phyloP scores from a whole-genome alignment of 2,113 vertebrate genomes.

The Aegypius monachus region DNA sequence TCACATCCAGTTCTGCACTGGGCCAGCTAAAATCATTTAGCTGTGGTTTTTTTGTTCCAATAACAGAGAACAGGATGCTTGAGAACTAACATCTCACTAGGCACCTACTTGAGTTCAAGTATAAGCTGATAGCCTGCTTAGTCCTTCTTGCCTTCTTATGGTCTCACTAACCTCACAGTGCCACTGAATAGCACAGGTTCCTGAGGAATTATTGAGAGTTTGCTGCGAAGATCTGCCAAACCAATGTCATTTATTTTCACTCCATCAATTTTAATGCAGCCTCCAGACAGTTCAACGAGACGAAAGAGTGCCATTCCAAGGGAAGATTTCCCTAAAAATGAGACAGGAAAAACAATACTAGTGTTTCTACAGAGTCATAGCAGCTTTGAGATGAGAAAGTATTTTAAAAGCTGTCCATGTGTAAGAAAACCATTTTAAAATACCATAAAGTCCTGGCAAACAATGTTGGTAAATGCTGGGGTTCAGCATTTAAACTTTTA shows the following conservation, averaged over 20 bases:
- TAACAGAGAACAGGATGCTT: neutral
- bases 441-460: neutral
- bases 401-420: neutral
- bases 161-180: conserved; percentile 82
- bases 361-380: neutral
- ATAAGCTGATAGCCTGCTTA: neutral
- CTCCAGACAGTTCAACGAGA: conserved; percentile 86
- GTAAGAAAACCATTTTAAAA: neutral
- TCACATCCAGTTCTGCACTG: neutral
- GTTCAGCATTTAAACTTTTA: neutral
- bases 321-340: conserved; percentile 85
- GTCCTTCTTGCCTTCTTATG: neutral
- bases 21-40: neutral
- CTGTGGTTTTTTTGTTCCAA: neutral
- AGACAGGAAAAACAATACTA: neutral
- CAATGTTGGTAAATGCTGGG: neutral
- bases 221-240: conserved; percentile 90
- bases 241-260: conserved; percentile 89
- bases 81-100: neutral
- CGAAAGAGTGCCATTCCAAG: conserved; percentile 89
- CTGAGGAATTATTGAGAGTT: conserved; percentile 92
- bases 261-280: conserved; percentile 89
- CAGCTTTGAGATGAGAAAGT: neutral
- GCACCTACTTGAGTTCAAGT: neutral
- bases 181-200: conserved; percentile 92